Evolutionary conservation across 2,797 vertebrate genomes (phyloP).

Genomic region (Capromys pilorides): DNA sequence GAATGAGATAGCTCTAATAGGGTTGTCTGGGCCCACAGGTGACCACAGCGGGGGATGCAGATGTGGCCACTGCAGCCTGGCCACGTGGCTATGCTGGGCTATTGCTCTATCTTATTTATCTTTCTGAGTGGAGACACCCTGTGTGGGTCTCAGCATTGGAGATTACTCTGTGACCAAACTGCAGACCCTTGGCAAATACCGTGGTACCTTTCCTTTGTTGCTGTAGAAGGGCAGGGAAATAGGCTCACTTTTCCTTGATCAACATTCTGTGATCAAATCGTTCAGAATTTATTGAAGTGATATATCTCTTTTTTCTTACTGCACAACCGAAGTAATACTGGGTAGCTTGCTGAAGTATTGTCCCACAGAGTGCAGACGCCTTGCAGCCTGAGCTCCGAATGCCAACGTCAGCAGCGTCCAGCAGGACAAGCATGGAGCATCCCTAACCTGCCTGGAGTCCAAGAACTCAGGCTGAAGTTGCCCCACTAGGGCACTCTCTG

Average conservation of each 20-base stretch:
- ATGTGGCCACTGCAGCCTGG: no score
- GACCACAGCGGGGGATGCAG: no score
- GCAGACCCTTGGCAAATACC: background rate
- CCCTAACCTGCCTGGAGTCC: background rate
- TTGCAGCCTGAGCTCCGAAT: background rate
- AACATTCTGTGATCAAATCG: conserved; percentile 9
- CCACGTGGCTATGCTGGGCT: rapidly evolving
- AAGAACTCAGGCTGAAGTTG: background rate
- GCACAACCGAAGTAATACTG: background rate
- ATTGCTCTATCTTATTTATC: background rate
- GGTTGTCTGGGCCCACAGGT: background rate
- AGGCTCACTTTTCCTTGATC: conserved; percentile 1
- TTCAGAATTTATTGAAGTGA: conserved; percentile 45
- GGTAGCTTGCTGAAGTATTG: background rate
- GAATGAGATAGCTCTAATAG: background rate
- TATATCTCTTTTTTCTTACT: background rate
- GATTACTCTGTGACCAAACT: background rate
- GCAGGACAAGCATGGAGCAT: background rate
- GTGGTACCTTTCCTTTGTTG: background rate
- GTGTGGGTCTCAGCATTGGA: background rate
- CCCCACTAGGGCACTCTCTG: background rate
- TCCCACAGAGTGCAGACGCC: background rate
- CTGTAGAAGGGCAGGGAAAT: conserved; percentile 15
- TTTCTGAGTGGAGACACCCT: background rate
- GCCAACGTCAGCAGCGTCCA: background rate